These are phyloP conservation scores for Nowickia ferox DNA, from an alignment of 2,888 invertebrate genomes.

Conservation along the genomic window DNA sequence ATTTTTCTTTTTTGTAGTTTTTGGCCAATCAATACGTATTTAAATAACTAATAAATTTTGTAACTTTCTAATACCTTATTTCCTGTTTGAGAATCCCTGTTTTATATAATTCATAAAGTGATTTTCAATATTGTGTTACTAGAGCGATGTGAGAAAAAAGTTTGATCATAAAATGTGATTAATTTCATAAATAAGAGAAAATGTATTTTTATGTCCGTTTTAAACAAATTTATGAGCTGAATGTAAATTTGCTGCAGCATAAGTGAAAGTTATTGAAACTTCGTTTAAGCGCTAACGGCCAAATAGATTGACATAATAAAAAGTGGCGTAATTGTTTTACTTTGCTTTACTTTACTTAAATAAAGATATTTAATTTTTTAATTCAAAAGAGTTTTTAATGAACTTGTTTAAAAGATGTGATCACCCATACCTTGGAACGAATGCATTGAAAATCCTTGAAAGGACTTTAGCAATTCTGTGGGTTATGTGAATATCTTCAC, in stretches of 20 bases:
- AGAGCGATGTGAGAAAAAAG: slow-evolving; percentile 33
- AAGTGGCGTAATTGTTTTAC: slow-evolving; percentile 13
- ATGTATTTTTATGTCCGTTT: slow-evolving; percentile 4
- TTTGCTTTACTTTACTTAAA: background rate
- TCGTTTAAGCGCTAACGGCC: background rate
- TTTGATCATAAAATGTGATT: slow-evolving; percentile 60
- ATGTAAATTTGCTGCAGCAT: slow-evolving; percentile 26
- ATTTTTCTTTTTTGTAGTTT: no score
- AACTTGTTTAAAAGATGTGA: no score
- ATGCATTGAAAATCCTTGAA: no score
- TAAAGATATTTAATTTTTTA: background rate
- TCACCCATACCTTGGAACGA: no score
- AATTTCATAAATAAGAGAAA: slow-evolving; percentile 39
- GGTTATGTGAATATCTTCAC: no score
- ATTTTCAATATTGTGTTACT: slow-evolving; percentile 59
- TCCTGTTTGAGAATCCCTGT: slow-evolving; percentile 13
- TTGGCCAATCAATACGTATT: no score
- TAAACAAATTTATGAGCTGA: slow-evolving; percentile 34
- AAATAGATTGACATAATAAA: background rate
- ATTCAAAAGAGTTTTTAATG: no score
- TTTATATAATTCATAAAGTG: slow-evolving; percentile 42
- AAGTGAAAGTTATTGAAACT: slow-evolving; percentile 25
- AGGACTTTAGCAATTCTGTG: no score
- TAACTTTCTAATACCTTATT: background rate
- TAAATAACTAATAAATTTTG: background rate